Conservation (phyloP, 2,888 invertebrate genomes). For the Axea sp. region DNA sequence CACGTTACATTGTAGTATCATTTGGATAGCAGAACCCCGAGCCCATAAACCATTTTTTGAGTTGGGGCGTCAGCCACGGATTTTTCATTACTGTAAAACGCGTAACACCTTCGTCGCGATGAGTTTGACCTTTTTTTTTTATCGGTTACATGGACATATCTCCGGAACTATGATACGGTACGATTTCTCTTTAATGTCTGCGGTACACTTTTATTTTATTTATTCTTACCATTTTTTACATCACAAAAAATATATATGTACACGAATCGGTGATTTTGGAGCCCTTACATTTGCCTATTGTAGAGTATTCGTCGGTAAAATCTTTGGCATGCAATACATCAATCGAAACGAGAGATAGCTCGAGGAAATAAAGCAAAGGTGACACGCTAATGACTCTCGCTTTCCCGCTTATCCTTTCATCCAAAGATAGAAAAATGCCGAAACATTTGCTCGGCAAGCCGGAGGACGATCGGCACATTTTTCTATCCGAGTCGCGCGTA, state of each 20-base stretch:
- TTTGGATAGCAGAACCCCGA: constrained; percentile 51
- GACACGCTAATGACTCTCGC: constrained; percentile 10
- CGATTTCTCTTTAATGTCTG: constrained; percentile 11
- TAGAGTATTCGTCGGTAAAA: constrained; percentile 16
- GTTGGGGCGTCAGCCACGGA: constrained; percentile 70
- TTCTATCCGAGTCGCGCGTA: background rate
- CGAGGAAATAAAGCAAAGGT: background rate
- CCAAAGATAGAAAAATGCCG: background rate
- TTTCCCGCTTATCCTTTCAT: background rate
- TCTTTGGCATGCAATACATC: constrained; percentile 32
- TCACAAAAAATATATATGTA: constrained; percentile 44
- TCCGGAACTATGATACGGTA: constrained; percentile 41
- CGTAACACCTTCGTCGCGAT: constrained; percentile 56
- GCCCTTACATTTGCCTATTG: constrained; percentile 18
- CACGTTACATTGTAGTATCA: constrained; percentile 58
- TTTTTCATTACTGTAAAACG: constrained; percentile 64
- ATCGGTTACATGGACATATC: constrained; percentile 54
- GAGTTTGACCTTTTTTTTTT: constrained; percentile 40
- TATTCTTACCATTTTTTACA: constrained; percentile 6
- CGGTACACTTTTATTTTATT: constrained; percentile 25
- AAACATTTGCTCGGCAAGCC: too few relatives aligned
- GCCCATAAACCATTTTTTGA: constrained; percentile 66
- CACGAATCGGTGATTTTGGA: constrained; percentile 31
- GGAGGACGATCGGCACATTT: too few relatives aligned
- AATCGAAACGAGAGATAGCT: constrained; percentile 5